phyloP scores from a whole-genome alignment of 2,797 vertebrate genomes.

The Mormyrus proboscirostris region DNA sequence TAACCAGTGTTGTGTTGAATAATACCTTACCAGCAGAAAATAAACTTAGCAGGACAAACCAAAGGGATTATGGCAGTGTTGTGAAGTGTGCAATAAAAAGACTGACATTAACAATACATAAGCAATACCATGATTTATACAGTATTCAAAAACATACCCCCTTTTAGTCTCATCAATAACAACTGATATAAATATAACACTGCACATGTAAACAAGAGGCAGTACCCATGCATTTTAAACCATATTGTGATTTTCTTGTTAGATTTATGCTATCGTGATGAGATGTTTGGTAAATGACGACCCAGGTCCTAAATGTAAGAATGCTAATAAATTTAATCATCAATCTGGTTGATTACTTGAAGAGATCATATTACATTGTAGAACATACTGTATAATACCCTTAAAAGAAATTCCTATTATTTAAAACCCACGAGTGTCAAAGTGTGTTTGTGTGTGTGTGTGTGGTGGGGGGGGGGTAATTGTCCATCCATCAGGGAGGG shows the following conservation, averaged over 20 bases:
- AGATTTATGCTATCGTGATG: background rate
- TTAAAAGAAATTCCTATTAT: background rate
- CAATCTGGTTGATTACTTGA: background rate
- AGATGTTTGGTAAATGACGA: background rate
- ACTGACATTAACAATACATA: background rate
- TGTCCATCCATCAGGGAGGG: background rate
- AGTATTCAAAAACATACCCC: background rate
- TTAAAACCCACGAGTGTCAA: background rate
- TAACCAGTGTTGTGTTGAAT: slow-evolving; percentile 58
- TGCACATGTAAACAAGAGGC: background rate
- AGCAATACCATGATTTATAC: background rate
- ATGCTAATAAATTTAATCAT: background rate
- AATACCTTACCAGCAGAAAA: slow-evolving; percentile 48
- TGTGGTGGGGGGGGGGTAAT: background rate
- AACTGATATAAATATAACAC: background rate
- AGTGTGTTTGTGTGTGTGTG: background rate
- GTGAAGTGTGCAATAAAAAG: background rate
- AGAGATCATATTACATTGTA: background rate
- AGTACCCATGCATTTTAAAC: background rate
- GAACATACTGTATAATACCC: background rate
- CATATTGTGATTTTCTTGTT: background rate
- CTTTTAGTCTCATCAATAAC: background rate
- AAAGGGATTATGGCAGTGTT: slow-evolving; percentile 19
- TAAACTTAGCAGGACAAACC: slow-evolving; percentile 42
- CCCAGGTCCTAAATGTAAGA: background rate